phyloP scores from a whole-genome alignment of 2,113 vertebrate species.

The Callaeas wilsoni region DNA sequence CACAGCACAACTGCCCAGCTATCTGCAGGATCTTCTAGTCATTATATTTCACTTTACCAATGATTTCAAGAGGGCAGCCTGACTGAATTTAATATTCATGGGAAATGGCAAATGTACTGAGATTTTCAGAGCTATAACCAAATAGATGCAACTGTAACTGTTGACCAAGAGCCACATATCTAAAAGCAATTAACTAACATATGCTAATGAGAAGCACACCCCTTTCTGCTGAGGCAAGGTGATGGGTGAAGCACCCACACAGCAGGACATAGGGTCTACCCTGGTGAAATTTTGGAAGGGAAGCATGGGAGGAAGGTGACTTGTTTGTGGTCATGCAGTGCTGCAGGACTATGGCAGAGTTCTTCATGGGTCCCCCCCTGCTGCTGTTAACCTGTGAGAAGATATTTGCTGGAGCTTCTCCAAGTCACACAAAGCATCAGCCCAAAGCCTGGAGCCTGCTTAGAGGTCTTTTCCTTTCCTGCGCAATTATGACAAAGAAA shows the following conservation, averaged over 20 bases:
- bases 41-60: neutral
- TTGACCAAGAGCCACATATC: neutral
- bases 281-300: neutral
- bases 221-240: neutral
- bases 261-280: neutral
- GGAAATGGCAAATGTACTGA: neutral
- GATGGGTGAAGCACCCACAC: neutral
- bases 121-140: neutral
- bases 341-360: neutral
- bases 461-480: neutral
- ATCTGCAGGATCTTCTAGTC: neutral
- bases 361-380: neutral
- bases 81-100: neutral
- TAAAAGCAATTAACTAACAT: neutral
- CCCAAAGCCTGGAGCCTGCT: neutral
- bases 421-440: neutral
- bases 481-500: neutral
- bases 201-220: neutral
- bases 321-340: neutral
- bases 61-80: neutral
- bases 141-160: neutral
- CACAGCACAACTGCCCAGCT: rapidly evolving
- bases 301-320: neutral
- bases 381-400: neutral
- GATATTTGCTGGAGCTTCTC: neutral